Evolutionary conservation across 2,797 vertebrate species (phyloP).

Genomic region (Malacoctenus gilli): DNA sequence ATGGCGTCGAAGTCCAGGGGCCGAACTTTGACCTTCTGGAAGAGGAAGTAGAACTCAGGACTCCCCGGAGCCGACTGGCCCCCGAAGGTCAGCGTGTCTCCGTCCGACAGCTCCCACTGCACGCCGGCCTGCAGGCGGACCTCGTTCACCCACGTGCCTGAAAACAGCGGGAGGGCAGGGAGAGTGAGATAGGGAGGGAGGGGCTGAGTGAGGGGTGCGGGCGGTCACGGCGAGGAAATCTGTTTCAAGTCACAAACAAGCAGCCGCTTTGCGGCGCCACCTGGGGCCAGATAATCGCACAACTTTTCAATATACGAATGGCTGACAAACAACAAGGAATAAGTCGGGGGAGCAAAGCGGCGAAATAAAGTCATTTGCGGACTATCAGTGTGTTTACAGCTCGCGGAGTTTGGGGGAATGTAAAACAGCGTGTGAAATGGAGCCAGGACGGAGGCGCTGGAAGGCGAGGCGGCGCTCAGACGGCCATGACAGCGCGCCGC

Average conservation of each 20-base stretch:
- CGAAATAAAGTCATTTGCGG: slow-evolving; percentile 36
- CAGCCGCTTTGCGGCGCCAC: neutral
- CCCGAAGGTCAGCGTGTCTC: slow-evolving; percentile 88
- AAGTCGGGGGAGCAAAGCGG: slow-evolving; percentile 2
- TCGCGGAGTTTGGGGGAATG: slow-evolving; percentile 26
- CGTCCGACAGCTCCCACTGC: slow-evolving; percentile 86
- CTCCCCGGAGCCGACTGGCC: slow-evolving; percentile 72
- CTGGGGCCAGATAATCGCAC: neutral
- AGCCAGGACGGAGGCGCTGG: slow-evolving; percentile 32
- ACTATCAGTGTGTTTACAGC: slow-evolving; percentile 50
- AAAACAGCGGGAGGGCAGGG: slow-evolving; percentile 1
- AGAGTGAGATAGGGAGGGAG: too few relatives aligned
- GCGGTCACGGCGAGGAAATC: neutral
- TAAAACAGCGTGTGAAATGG: slow-evolving; percentile 48
- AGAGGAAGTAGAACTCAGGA: slow-evolving; percentile 91
- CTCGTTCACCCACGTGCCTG: slow-evolving; percentile 91
- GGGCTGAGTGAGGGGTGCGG: neutral
- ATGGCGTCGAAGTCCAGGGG: slow-evolving; percentile 92
- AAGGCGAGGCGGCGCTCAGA: slow-evolving; percentile 50
- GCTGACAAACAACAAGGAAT: slow-evolving; percentile 6
- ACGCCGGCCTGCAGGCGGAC: slow-evolving; percentile 82
- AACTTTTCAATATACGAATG: slow-evolving; percentile 14
- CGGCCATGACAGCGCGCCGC: slow-evolving; percentile 21
- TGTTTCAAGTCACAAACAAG: neutral
- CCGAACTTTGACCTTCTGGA: slow-evolving; percentile 90